A percentile compares a stretch with the other conserved stretches of the same genome.
phyloP scores from a whole-genome alignment of 1,140 invertebrate genomes.

The Pseudachorutes palmiensis region DNA sequence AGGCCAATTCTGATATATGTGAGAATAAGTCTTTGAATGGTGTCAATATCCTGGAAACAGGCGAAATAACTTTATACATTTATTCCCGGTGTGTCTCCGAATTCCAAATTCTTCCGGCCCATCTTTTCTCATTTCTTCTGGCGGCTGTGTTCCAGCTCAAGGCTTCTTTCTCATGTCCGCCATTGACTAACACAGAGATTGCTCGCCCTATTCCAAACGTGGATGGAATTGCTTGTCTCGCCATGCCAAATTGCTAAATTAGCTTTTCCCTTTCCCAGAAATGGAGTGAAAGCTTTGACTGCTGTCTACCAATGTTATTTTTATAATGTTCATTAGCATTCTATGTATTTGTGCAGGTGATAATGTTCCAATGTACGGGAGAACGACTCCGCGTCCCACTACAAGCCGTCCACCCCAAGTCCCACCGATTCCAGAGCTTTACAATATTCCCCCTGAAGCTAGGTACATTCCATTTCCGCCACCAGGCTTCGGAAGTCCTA shows the following conservation, averaged over 20 bases:
- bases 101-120: not conserved
- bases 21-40: not conserved
- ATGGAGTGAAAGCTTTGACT: too few species aligned
- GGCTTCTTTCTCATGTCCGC: too few species aligned
- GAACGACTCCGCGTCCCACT: constrained; percentile 35
- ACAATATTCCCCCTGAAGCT: constrained; percentile 43
- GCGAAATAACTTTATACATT: not conserved
- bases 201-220: too few species aligned
- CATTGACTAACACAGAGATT: too few species aligned
- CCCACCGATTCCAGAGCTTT: constrained; percentile 39
- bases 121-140: not conserved
- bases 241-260: too few species aligned
- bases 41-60: not conserved
- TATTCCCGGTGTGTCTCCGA: not conserved
- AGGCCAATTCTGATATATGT: not conserved
- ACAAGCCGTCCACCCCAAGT: constrained; percentile 37
- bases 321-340: too few species aligned
- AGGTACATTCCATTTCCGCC: constrained; percentile 44
- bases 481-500: constrained; percentile 40
- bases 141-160: too few species aligned
- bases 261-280: too few species aligned
- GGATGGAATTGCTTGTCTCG: too few species aligned
- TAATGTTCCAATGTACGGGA: constrained; percentile 33
- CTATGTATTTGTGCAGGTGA: constrained; percentile 23
- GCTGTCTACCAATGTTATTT: too few species aligned